Evolutionary conservation across 2,888 invertebrate species (phyloP).

Genomic region (Himalopsyche tibetana): DNA sequence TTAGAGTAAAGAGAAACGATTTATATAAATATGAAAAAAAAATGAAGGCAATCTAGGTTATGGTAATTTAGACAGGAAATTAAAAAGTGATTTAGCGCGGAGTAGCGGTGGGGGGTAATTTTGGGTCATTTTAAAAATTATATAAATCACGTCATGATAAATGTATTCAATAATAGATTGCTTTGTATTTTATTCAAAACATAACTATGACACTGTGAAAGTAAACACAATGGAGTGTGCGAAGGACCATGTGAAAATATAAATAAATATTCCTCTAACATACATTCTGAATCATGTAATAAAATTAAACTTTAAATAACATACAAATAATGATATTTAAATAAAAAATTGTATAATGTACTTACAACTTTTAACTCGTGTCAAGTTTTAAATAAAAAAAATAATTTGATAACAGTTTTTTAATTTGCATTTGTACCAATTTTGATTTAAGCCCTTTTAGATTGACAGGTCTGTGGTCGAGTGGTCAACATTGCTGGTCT

Average conservation of each 20-base stretch:
- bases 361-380: no score
- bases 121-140: constrained; percentile 45
- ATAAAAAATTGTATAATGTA: no score
- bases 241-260: neutral
- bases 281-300: no score
- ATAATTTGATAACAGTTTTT: no score
- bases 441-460: no score
- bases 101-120: constrained; percentile 44
- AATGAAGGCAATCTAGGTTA: constrained; percentile 34
- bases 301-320: no score
- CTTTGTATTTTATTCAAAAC: neutral
- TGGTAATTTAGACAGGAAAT: constrained; percentile 50
- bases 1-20: neutral
- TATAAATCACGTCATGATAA: neutral
- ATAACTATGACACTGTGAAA: neutral
- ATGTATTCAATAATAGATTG: neutral
- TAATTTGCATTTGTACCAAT: no score
- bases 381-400: no score
- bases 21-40: neutral
- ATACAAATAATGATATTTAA: no score
- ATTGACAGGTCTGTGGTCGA: no score
- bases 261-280: no score
- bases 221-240: neutral
- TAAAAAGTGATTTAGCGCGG: constrained; percentile 50
- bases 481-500: no score